Percentiles rank a stretch among this genome's conserved stretches.
Evolutionary conservation across 2,797 vertebrate genomes (phyloP).

Genomic region (Brachymystax lenok): DNA sequence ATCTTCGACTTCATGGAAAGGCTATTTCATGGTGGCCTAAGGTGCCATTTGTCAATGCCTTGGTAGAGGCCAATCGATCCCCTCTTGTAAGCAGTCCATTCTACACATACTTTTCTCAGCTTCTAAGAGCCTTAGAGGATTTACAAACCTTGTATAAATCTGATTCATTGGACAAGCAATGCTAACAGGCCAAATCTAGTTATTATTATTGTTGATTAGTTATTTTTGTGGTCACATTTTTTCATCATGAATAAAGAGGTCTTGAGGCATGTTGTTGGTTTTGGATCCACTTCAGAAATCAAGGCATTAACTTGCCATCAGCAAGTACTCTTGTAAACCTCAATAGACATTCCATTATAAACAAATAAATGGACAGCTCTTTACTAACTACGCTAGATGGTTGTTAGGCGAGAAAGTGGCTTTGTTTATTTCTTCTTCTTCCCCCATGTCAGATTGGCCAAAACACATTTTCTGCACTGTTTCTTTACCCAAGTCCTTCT

Average conservation of each 20-base stretch:
- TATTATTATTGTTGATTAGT: constrained; percentile 1
- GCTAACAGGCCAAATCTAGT: not conserved
- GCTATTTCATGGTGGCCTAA: not conserved
- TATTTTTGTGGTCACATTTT: not conserved
- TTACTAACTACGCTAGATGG: constrained; percentile 12
- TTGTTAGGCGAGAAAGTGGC: constrained; percentile 34
- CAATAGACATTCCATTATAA: constrained; percentile 30
- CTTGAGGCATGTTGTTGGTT: constrained; percentile 29
- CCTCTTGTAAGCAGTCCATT: not conserved
- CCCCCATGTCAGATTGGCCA: constrained; percentile 32
- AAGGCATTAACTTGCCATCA: constrained; percentile 35
- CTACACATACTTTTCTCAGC: not conserved
- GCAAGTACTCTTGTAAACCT: constrained; percentile 19
- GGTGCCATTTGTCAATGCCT: constrained; percentile 4
- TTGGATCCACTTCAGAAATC: constrained; percentile 25
- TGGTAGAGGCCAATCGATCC: not conserved
- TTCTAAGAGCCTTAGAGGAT: not conserved
- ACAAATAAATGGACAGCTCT: constrained; percentile 28
- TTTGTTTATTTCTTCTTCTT: constrained; percentile 44
- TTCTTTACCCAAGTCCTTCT: constrained; percentile 22
- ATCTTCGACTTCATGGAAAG: constrained; percentile 15
- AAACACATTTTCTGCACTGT: constrained; percentile 41
- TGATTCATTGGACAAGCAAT: not conserved
- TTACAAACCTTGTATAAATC: not conserved
- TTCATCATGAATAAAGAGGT: constrained; percentile 11